Evolutionary conservation across 2,888 invertebrate genomes (phyloP), one percentile per base, ranked within the genome.

Genomic region (Encarsia formosa): DNA sequence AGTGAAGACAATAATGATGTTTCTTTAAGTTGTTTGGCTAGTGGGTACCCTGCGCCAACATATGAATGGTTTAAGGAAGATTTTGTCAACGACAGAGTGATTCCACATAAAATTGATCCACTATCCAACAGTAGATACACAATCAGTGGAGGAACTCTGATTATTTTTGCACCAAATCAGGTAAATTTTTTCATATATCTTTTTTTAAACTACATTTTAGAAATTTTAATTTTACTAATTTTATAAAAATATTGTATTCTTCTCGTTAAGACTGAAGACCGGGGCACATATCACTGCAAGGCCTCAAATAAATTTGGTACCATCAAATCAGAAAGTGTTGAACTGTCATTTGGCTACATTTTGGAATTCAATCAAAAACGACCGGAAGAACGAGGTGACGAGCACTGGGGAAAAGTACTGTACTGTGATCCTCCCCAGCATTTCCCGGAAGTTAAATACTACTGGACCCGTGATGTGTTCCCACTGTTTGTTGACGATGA

Each of bases 401-500:
- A 92, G 72, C 92, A 93, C 74, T 94, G 93, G 93, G 94, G 94
- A 29, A 94, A 93, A 78, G 87, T 90, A 0, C 83, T 94, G 60
- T 88, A 86, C 61, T 95, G 94, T 76, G 93, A 94, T 77, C 91
- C 95, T 13, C 96, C 96, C 0, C 89, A 89, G 60, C 89, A 90
- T 77, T 95, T 88, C 72, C 93, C 95, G 6, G 80, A 83, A 49
- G 90, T 95, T 0, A 88, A 87, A 60, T 95, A 90, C 73, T 86
- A 91, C 61, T 97, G 96, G 96, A 87, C 90, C 9, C 83, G 95
- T 57, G 88, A 89, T 66, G 87, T 82, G 65, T 92, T 94, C 63
- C 89, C 90, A 0, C 93, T 93, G 73, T 89, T 95, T 62, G 93
- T 97, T 1, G 91, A 95, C 70, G 92, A 95, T 73, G 92, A 94